phyloP scores from a whole-genome alignment of 2,113 vertebrate species.

The Chaenogobius annularis region DNA sequence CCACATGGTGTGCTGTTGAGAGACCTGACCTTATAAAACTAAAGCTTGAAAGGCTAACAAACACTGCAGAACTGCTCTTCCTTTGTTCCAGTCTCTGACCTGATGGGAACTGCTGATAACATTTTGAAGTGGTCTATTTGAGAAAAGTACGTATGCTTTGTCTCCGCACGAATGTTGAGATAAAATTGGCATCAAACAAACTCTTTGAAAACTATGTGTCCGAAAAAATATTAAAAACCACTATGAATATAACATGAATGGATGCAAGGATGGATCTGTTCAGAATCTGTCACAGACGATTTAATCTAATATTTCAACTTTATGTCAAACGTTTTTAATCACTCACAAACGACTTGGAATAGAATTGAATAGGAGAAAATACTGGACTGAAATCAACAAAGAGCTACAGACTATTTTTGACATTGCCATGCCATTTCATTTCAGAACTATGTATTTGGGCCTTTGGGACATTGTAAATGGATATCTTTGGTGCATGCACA shows the following conservation, averaged over 20 bases:
- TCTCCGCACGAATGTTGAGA: not conserved
- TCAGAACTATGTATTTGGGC: no score
- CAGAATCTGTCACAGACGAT: no score
- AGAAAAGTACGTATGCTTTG: not conserved
- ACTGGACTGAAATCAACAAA: no score
- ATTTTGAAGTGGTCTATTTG: not conserved
- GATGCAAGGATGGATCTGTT: no score
- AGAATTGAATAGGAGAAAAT: no score
- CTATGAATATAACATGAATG: not conserved
- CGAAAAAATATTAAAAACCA: not conserved
- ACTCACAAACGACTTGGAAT: no score
- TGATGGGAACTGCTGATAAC: not conserved
- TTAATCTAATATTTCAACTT: no score
- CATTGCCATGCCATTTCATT: no score
- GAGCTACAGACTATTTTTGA: no score
- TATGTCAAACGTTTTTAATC: no score
- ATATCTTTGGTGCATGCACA: no score
- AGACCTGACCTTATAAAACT: conserved; percentile 3
- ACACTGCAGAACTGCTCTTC: not conserved
- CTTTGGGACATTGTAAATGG: no score
- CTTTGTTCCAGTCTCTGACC: not conserved
- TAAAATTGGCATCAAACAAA: not conserved
- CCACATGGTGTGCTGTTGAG: not conserved
- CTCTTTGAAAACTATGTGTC: not conserved
- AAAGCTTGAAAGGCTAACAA: conserved; percentile 7